Base-by-base conservation (phyloP, 2,797 vertebrate genomes). In the Graptemys geographica region DNA sequence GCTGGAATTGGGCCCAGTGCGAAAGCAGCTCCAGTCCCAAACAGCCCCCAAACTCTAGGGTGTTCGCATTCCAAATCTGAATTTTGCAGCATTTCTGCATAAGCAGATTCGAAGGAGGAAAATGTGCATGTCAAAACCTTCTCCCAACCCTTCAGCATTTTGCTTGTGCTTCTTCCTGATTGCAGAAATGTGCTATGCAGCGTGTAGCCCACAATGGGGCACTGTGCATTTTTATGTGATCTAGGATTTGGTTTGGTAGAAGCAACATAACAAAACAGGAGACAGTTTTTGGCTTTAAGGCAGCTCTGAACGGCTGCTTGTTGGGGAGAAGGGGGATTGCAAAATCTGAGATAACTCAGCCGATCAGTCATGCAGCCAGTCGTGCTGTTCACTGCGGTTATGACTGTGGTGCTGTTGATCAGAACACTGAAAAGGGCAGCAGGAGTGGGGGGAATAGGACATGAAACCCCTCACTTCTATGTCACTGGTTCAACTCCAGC, bases 201-300 rank as follows among this genome's bases (percentile, higher is more conserved):
- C 19, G 15, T 10, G 6, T 76, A 95, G 96, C 93, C 97, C 97
- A 97, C 97, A 96, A 79, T 89, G 97, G 76, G 96, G 97, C 97
- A 97, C 92, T 97, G 96, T 94, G 85, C 84, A 1, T 87, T 89
- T 91, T 57, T 76, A 59, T 89, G 88, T 76, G 5, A 59, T 28
- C 1, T 5, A 74, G 87, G 57, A 16, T 12, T 41, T 83, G 55
- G 33, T 44, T 62, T 28, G 80, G 33, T 25, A 5, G 76, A 72
- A 52, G 84, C 82, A n/a, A 81, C 5, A 9, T 6, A 21, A 27
- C 37, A n/a, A 81, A 84, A 55, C 5, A 33, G 62, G 8, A 49
- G 81, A 41, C 49, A 57, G 74, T 79, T 55, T 33, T 16, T 27
- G 55, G 47, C 47, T 89, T 84, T n/a, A 19, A 80, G 85, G 72